Evolutionary conservation across 92 coral and sea anemone species (phyloP).

Genomic region (Epizoanthus illoricatus): DNA sequence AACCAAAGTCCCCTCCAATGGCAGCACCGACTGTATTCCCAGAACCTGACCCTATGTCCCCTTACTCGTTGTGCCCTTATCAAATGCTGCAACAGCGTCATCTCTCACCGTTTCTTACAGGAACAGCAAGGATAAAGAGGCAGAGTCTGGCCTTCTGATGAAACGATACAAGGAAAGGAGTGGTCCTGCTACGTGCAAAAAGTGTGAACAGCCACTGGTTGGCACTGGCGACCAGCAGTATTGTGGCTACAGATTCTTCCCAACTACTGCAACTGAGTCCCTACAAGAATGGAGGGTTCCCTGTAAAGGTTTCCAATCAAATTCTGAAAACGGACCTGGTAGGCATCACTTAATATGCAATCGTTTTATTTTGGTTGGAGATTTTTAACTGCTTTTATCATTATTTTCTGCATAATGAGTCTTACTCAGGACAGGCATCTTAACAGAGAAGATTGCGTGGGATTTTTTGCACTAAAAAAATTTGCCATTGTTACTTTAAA

Average conservation of each 20-base stretch:
- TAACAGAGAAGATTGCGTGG: no score
- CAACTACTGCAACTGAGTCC: background rate
- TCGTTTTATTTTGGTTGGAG: no score
- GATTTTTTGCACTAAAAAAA: no score
- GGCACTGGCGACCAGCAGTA: background rate
- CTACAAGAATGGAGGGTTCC: background rate
- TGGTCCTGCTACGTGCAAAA: background rate
- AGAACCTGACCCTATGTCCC: no score
- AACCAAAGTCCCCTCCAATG: background rate
- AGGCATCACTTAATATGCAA: background rate
- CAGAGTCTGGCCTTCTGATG: background rate
- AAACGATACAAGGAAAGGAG: slow-evolving; percentile 8
- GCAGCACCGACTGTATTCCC: no score
- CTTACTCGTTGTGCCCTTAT: background rate
- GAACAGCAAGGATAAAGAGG: background rate
- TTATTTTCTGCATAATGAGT: no score
- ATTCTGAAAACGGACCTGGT: background rate
- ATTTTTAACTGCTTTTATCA: no score
- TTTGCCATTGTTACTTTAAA: no score
- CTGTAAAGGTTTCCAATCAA: background rate
- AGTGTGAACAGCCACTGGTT: background rate
- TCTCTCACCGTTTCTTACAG: background rate
- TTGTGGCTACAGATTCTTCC: slow-evolving; percentile 13
- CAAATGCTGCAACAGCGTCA: background rate
- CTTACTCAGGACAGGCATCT: no score